Percentiles rank a stretch among this genome's conserved stretches.
Evolutionary conservation across 1,140 invertebrate genomes (phyloP).

Genomic region (Calephelis nemesis): DNA sequence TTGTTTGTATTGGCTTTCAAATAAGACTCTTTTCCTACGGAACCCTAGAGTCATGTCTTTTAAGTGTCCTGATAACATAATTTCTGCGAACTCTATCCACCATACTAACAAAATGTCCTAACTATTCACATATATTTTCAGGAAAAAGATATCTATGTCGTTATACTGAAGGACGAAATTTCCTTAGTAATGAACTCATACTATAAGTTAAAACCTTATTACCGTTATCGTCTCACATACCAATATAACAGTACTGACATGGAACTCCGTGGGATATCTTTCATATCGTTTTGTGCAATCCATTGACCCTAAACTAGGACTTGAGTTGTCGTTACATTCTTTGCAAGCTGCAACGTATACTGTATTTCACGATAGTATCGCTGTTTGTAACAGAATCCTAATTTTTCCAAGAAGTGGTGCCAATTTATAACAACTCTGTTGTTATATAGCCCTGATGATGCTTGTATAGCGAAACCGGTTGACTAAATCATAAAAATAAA

Average conservation of each 20-base stretch:
- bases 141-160: not conserved
- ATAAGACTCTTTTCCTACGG: not conserved
- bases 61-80: not conserved
- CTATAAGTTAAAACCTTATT: slow-evolving; percentile 9
- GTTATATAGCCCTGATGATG: no score
- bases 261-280: slow-evolving; percentile 23
- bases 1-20: no score
- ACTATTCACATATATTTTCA: not conserved
- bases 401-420: slow-evolving; percentile 10
- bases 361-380: not conserved
- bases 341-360: slow-evolving; percentile 13
- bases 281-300: slow-evolving; percentile 9
- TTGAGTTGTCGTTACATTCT: not conserved
- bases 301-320: slow-evolving; percentile 13
- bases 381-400: not conserved
- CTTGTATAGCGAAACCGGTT: no score
- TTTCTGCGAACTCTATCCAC: not conserved
- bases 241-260: slow-evolving; percentile 25
- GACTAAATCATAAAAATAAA: no score
- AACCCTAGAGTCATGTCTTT: not conserved
- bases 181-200: not conserved
- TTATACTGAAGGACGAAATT: not conserved
- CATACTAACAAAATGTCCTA: not conserved
- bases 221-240: slow-evolving; percentile 22
- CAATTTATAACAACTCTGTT: no score